phyloP scores from a whole-genome alignment of 2,888 invertebrate genomes.

The Sinhomidia bicolor region DNA sequence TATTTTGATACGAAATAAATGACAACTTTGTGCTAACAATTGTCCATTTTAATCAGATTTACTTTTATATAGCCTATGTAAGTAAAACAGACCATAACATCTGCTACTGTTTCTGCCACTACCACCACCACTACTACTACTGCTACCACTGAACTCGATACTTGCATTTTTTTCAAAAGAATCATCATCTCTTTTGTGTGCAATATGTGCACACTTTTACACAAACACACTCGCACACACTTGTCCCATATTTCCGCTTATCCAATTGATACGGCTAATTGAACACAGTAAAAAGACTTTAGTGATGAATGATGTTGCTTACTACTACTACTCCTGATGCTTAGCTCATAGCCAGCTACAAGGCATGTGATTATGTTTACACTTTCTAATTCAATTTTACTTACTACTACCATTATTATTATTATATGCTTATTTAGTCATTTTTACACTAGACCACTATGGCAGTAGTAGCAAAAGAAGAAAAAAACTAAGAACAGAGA shows the following conservation, averaged over 20 bases:
- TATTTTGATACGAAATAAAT: slow-evolving; percentile 64
- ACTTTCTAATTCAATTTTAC: slow-evolving; percentile 62
- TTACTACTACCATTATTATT: no score
- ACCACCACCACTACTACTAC: no score
- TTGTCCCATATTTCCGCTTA: slow-evolving; percentile 64
- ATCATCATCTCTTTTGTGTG: neutral
- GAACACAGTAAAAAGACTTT: slow-evolving; percentile 52
- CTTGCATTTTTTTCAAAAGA: neutral
- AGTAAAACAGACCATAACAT: slow-evolving; percentile 39
- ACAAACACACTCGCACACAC: neutral
- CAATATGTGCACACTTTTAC: slow-evolving; percentile 19
- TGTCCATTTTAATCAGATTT: slow-evolving; percentile 52
- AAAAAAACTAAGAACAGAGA: slow-evolving; percentile 17
- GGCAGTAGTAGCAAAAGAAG: no score
- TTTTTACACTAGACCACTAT: neutral
- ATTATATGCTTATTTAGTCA: neutral
- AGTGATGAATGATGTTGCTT: no score
- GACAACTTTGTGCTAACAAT: slow-evolving; percentile 30
- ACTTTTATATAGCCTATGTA: slow-evolving; percentile 26
- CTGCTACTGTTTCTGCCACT: slow-evolving; percentile 25
- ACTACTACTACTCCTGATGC: no score
- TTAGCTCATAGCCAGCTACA: neutral
- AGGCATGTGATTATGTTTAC: slow-evolving; percentile 63
- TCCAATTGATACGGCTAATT: slow-evolving; percentile 73
- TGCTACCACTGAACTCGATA: slow-evolving; percentile 28